These are phyloP conservation scores for Entomyzon cyanotis DNA, from an alignment of 2,113 vertebrate species.

Conservation along the genomic window DNA sequence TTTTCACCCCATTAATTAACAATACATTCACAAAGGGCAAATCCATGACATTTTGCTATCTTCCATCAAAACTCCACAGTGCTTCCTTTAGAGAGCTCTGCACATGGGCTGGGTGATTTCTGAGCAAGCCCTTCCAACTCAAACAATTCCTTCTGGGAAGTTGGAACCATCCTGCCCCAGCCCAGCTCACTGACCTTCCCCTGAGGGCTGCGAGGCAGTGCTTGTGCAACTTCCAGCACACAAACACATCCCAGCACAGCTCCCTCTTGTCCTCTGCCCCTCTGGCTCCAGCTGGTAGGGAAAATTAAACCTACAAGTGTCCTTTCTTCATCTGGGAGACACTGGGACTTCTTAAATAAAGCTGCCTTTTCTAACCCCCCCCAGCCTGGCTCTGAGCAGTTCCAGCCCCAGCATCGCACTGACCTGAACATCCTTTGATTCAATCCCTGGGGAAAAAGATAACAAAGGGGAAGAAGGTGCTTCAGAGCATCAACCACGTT, in stretches of 20 bases:
- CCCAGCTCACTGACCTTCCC: background rate
- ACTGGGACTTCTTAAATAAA: constrained; percentile 1
- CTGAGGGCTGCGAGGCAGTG: background rate
- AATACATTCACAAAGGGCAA: background rate
- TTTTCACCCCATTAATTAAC: background rate
- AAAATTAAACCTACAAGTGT: constrained; percentile 6
- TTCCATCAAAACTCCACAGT: background rate
- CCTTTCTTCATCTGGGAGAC: background rate
- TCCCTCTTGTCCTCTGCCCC: background rate
- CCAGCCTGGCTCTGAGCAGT: background rate
- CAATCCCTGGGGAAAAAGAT: background rate
- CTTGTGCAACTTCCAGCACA: background rate
- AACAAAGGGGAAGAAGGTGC: background rate
- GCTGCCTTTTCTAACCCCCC: background rate
- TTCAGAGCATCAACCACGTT: background rate
- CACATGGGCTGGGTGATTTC: background rate
- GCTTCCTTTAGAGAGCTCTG: background rate
- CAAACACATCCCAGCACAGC: background rate
- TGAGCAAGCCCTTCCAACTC: background rate
- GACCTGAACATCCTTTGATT: background rate
- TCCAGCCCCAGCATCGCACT: background rate
- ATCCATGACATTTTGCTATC: background rate
- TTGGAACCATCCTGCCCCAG: background rate
- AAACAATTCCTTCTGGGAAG: background rate
- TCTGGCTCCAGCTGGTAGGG: constrained; percentile 15